These are phyloP conservation scores for Osmoderma eremita DNA, from an alignment of 2,888 invertebrate genomes.

Conservation along the genomic window DNA sequence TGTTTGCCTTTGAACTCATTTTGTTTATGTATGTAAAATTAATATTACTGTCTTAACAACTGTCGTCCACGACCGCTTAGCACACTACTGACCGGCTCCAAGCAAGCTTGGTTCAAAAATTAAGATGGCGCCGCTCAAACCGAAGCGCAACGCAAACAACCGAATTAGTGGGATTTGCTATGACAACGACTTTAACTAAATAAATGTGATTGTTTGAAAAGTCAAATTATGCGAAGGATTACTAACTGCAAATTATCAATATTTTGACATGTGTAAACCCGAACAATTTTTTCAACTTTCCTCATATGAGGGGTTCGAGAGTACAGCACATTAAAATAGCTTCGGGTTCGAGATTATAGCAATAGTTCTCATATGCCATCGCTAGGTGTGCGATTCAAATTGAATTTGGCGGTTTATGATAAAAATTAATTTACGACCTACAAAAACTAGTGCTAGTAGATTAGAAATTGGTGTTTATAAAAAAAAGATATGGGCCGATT, in stretches of 20 bases:
- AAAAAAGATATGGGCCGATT: neutral
- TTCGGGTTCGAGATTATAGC: constrained; percentile 57
- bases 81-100: constrained; percentile 76
- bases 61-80: constrained; percentile 68
- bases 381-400: constrained; percentile 51
- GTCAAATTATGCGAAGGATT: constrained; percentile 46
- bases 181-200: constrained; percentile 49
- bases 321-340: constrained; percentile 61
- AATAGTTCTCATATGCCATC: constrained; percentile 57
- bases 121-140: constrained; percentile 82
- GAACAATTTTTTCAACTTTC: constrained; percentile 56
- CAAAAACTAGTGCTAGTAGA: neutral
- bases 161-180: constrained; percentile 59
- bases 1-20: constrained; percentile 88
- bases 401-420: constrained; percentile 40
- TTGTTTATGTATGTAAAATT: constrained; percentile 60
- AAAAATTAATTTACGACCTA: neutral
- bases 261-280: constrained; percentile 27
- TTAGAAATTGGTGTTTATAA: too few species aligned
- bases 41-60: constrained; percentile 42
- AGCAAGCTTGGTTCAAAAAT: constrained; percentile 81
- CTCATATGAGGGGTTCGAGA: constrained; percentile 74
- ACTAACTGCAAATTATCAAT: constrained; percentile 17
- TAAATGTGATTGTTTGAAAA: constrained; percentile 47
- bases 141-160: constrained; percentile 64